phyloP scores from a whole-genome alignment of 1,140 invertebrate species.

The Caenorhabditis tropicalis region DNA sequence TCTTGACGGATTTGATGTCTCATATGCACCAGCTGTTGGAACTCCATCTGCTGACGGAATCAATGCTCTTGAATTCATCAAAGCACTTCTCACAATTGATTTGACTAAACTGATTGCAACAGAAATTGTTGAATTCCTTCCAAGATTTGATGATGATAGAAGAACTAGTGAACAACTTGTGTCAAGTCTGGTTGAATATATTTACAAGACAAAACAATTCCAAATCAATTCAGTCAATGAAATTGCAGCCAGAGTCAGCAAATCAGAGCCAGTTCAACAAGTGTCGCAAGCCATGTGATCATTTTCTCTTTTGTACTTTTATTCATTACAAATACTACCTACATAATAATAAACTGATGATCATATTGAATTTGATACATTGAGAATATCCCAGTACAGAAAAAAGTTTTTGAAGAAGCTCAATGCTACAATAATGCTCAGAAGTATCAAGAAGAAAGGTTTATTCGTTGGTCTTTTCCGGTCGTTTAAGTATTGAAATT shows the following conservation, averaged over 20 bases:
- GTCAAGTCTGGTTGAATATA: constrained; percentile 39
- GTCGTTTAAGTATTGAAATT: too few relatives aligned
- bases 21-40: constrained; percentile 66
- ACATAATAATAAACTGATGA: background rate
- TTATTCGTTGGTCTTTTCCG: too few relatives aligned
- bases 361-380: background rate
- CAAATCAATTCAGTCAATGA: constrained; percentile 35
- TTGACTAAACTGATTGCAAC: constrained; percentile 62
- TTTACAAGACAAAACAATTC: constrained; percentile 54
- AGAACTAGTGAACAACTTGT: constrained; percentile 55
- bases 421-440: too few relatives aligned
- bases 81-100: constrained; percentile 57
- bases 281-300: background rate
- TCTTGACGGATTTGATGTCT: constrained; percentile 64
- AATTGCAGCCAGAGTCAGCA: constrained; percentile 19
- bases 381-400: background rate
- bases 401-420: too few relatives aligned
- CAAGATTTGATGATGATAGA: constrained; percentile 60
- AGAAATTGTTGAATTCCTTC: constrained; percentile 67
- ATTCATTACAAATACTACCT: background rate
- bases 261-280: constrained; percentile 20
- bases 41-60: constrained; percentile 64
- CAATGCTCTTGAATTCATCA: constrained; percentile 61
- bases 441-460: too few relatives aligned
- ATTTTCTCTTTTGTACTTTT: too few relatives aligned